phyloP scores from a whole-genome alignment of 2,888 invertebrate species.

The Synergus itoensis region DNA sequence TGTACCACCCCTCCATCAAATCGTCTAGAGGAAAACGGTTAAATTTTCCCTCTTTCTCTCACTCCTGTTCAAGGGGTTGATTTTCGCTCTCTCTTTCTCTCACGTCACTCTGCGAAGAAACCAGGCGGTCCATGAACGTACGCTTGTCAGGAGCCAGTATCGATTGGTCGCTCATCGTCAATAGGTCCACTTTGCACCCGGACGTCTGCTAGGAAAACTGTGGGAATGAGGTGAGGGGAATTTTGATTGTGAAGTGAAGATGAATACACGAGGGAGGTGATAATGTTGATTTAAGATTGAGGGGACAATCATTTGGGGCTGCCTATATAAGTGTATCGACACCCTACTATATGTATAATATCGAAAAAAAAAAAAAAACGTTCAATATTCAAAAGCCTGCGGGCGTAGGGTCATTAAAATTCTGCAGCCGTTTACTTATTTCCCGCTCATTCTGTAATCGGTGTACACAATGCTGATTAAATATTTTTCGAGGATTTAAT shows the following conservation, averaged over 20 bases:
- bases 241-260: not conserved
- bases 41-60: not conserved
- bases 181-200: slow-evolving; percentile 61
- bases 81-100: slow-evolving; percentile 45
- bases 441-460: too few species aligned
- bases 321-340: not conserved
- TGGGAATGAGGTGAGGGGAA: not conserved
- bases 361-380: not conserved
- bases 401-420: too few species aligned
- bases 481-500: too few species aligned
- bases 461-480: too few species aligned
- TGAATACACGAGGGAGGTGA: not conserved
- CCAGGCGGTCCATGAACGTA: slow-evolving; percentile 14
- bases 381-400: too few species aligned
- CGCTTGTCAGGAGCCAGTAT: slow-evolving; percentile 50
- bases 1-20: not conserved
- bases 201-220: not conserved
- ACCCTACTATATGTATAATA: not conserved
- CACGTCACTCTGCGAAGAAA: slow-evolving; percentile 32
- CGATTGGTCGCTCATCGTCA: slow-evolving; percentile 61
- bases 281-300: not conserved
- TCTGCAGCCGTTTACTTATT: too few species aligned
- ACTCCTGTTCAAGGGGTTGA: not conserved
- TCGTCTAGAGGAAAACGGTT: not conserved
- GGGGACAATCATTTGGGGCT: not conserved